Evolutionary conservation across 2,113 vertebrate species (phyloP).

Genomic region (human): GRCh38 chr3:176289501-176290000

Average conservation of each 20-base stretch:
- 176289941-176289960: not conserved
- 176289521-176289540: not conserved
- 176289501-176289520: not conserved
- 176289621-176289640: not conserved
- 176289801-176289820: not conserved
- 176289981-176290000: not conserved
- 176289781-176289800: not conserved
- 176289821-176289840: not conserved
- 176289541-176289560: not conserved
- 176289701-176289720: not conserved
- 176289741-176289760: not conserved
- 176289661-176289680: fast-evolving
- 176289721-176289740: not conserved
- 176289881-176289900: not conserved
- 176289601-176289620: not conserved
- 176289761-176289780: not conserved
- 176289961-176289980: not conserved
- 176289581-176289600: not conserved
- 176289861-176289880: not conserved
- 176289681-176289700: not conserved
- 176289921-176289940: not conserved
- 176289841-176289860: not conserved
- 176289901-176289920: not conserved
- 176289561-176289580: not conserved
- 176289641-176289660: not conserved